phyloP scores from a whole-genome alignment of 2,888 invertebrate genomes.

The Eudasyphora cyanicolor region DNA sequence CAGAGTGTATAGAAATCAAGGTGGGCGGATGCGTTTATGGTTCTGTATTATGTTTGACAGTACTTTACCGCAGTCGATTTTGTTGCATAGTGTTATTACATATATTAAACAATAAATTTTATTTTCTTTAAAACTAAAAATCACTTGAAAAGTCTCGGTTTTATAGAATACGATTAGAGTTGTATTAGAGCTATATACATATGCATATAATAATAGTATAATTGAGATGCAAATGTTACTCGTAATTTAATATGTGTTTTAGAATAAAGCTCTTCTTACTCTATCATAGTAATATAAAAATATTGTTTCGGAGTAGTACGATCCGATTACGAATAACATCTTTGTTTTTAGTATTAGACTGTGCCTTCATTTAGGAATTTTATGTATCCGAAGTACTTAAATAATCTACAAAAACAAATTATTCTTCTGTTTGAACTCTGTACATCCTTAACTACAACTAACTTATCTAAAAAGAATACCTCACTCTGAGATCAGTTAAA shows the following conservation, averaged over 20 bases:
- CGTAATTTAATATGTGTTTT: too few species aligned
- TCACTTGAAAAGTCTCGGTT: too few species aligned
- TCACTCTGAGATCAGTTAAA: constrained; percentile 12
- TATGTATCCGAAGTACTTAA: not conserved
- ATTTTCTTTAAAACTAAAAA: too few species aligned
- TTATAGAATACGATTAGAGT: not conserved
- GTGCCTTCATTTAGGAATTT: constrained; percentile 53
- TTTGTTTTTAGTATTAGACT: constrained; percentile 38
- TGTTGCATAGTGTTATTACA: too few species aligned
- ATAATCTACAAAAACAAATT: not conserved
- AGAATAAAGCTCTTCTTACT: too few species aligned
- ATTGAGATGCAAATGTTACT: too few species aligned
- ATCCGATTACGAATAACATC: not conserved
- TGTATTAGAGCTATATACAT: not conserved
- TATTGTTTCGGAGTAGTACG: not conserved
- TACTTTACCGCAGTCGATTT: too few species aligned
- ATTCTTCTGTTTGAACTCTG: not conserved
- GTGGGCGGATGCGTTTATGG: too few species aligned
- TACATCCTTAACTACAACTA: not conserved
- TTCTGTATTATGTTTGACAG: too few species aligned
- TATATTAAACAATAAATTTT: too few species aligned
- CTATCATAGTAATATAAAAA: constrained; percentile 25
- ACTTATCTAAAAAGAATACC: constrained; percentile 29
- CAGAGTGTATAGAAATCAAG: too few species aligned
- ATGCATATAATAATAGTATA: too few species aligned